These are phyloP conservation scores for Microtus oregoni DNA, from an alignment of 2,113 vertebrate genomes.

Conservation along the genomic window DNA sequence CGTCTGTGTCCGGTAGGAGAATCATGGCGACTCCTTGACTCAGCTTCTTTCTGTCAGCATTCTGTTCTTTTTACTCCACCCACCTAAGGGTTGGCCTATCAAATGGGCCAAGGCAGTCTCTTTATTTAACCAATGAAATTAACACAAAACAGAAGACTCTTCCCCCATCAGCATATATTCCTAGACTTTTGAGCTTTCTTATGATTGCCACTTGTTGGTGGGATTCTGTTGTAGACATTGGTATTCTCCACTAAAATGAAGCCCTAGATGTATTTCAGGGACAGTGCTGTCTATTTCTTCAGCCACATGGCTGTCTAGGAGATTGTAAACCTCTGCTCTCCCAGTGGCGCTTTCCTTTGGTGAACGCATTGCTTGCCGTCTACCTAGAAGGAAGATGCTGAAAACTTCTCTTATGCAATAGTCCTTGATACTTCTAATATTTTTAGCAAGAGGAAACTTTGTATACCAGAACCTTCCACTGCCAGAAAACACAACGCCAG, in stretches of 20 bases:
- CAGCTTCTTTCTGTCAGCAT: no score
- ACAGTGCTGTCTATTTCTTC: background rate
- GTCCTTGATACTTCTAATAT: constrained; percentile 58
- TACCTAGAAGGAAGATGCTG: constrained; percentile 55
- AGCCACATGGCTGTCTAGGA: background rate
- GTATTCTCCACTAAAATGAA: background rate
- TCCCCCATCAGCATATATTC: background rate
- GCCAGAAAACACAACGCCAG: constrained; percentile 70
- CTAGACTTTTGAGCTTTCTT: background rate
- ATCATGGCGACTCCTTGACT: no score
- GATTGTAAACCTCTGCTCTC: constrained; percentile 25
- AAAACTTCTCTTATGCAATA: constrained; percentile 45
- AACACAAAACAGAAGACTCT: no score
- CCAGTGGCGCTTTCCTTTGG: constrained; percentile 22
- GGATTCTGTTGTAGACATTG: background rate
- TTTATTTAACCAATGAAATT: no score
- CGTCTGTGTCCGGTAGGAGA: no score
- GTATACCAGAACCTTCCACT: constrained; percentile 66
- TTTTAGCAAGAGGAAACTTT: constrained; percentile 74
- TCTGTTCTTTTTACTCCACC: no score
- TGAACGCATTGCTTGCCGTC: constrained; percentile 53
- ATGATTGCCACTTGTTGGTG: background rate
- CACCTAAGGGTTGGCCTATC: no score
- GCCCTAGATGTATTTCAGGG: constrained; percentile 48
- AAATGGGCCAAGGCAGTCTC: no score